Conservation (phyloP, 2,888 invertebrate species). For the Caenorhabditis virilis region DNA sequence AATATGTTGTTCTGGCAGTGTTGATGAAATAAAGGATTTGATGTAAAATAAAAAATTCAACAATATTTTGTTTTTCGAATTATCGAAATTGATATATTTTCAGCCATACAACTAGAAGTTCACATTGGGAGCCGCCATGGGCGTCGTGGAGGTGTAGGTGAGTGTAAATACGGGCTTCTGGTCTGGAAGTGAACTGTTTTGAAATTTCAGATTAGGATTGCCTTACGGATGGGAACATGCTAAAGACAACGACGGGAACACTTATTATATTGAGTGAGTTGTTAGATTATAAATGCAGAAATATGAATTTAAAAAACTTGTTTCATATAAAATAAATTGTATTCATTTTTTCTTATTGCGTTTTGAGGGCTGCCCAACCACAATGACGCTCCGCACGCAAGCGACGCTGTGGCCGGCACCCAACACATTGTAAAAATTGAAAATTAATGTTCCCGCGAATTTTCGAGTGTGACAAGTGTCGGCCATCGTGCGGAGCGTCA, state of each 20-base stretch:
- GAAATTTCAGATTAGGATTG: slow-evolving; percentile 71
- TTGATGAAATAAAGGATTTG: slow-evolving; percentile 47
- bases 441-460: not conserved
- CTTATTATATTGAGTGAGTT: slow-evolving; percentile 89
- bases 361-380: too few species aligned
- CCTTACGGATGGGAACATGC: slow-evolving; percentile 92
- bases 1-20: slow-evolving; percentile 43
- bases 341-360: too few species aligned
- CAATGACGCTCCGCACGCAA: too few species aligned
- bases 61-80: not conserved
- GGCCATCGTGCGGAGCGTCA: not conserved
- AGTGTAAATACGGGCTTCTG: not conserved
- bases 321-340: too few species aligned
- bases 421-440: too few species aligned
- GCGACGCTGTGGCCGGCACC: too few species aligned
- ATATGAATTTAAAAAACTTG: too few species aligned
- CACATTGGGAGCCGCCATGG: slow-evolving; percentile 82
- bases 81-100: slow-evolving; percentile 15
- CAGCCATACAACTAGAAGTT: slow-evolving; percentile 55
- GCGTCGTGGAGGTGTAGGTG: slow-evolving; percentile 78
- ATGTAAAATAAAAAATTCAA: slow-evolving; percentile 23
- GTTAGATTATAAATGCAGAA: too few species aligned
- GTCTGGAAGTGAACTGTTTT: not conserved
- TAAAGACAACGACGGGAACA: slow-evolving; percentile 80
- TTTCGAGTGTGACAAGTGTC: not conserved